Conservation (phyloP, 2,797 vertebrate genomes). For the Chrysocyon brachyurus region DNA sequence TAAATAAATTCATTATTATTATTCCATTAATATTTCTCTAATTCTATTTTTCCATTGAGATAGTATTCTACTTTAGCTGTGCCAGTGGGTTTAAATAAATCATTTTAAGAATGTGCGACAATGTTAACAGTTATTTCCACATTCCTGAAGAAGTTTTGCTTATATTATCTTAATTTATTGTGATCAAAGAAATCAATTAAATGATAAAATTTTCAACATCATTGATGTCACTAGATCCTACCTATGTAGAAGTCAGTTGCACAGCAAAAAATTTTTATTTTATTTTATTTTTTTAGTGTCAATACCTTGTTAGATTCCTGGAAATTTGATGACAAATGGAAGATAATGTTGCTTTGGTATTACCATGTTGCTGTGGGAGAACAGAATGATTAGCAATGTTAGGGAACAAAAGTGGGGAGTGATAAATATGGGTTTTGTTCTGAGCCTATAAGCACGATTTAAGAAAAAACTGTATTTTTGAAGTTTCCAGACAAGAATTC, state of each 20-base stretch:
- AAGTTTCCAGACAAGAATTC: constrained; percentile 36
- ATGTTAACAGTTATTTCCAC: background rate
- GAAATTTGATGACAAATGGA: background rate
- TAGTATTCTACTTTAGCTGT: constrained; percentile 13
- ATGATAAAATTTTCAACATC: background rate
- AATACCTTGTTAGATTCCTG: constrained; percentile 36
- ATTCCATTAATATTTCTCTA: background rate
- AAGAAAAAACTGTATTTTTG: constrained; percentile 28
- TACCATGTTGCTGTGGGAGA: constrained; percentile 20
- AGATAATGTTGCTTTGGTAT: background rate
- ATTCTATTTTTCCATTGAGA: background rate
- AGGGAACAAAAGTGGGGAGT: background rate
- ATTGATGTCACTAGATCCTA: background rate
- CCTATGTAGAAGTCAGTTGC: background rate
- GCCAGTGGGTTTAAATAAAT: background rate
- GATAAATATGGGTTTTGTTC: background rate
- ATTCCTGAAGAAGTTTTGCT: background rate
- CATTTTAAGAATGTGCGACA: background rate
- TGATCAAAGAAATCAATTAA: background rate
- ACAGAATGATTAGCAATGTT: background rate
- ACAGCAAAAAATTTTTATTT: constrained; percentile 37
- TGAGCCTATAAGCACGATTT: background rate
- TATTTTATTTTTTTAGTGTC: background rate
- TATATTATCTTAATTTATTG: background rate
- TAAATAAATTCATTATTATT: background rate